Evolutionary conservation across 2,797 vertebrate species (phyloP), one percentile per base, ranked within the genome.

Genomic region (Columba guinea): DNA sequence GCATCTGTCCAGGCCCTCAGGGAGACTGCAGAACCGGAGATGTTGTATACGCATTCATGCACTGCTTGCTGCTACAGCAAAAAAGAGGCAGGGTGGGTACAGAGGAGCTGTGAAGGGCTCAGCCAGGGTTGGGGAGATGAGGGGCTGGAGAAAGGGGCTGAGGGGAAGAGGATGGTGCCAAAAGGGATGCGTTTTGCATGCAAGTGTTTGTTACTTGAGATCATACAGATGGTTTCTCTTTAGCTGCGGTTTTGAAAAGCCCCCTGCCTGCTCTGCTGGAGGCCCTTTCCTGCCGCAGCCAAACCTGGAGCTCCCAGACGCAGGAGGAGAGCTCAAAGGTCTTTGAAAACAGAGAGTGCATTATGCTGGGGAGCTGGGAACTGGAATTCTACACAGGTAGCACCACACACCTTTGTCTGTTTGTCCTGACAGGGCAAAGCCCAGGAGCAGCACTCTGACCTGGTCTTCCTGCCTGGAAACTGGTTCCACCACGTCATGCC

Each of bases 201-300:
- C 0, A 2, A 83, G 64, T 68, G 28, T 76, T 82, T 91, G 93
- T 85, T 91, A 95, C 32, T 94, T 94, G 93, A 97, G 91, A 93
- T 81, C 82, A 77, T 79, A 96, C 96, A 97, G 92, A 96, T 97
- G 96, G 92, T 96, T 97, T 92, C 93, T 85, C 71, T 96, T 95
- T 92, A 96, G 90, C 96, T 93, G 92, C 5, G 65, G 94, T 95
- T 96, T 95, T 93, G 92, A 90, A 94, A 94, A 93, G 32, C 27
- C 71, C 89, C 73, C 79, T 85, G 92, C 59, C 77, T 94, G 34
- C 85, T 87, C 94, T 80, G 93, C 69, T 91, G 90, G 96, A 97
- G 93, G 87, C 88, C 70, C 70, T 82, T 89, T 96, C 76, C 96
- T 95, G 78, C 44, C 85, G 55, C 35, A 97, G 80, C 80, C 34